Base-by-base conservation (phyloP, 2,797 vertebrate species). In the Petrocephalus schoutedeni region DNA sequence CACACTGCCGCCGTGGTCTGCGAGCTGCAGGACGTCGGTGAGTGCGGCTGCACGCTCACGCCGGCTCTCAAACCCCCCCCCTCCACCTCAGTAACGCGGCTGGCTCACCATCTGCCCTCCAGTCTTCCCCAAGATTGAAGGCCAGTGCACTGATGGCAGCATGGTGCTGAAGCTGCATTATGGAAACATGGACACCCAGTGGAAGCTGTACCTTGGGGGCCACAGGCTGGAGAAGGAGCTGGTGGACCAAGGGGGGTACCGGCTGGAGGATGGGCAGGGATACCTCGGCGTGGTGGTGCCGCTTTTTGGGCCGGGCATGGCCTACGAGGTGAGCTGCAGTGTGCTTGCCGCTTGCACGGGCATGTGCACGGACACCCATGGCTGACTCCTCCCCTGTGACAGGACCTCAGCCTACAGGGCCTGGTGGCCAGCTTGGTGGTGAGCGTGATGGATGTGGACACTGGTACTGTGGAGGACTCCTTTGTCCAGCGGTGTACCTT, bases 151-250 rank as follows among this genome's bases (percentile, higher is more conserved):
- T 1, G 90, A 92, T 77, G 89, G 84, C 49, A 92, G 92, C 87
- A 89, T 95, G 51, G 77, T 91, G 90, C 89, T 95, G 88, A 91
- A 92, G 88, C 90, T 95, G 90, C 90, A 91, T 90, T 90, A 90
- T 0, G 92, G 93, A 19, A 90, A 90, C 83, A 87, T 90, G 88
- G 91, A 93, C 82, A 89, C 91, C 45, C 93, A 93, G 36, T 95
- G 94, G 96, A 93, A 94, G 77, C 91, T 96, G n/a, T 94, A 94
- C 87, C 57, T 96, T 1, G 95, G 94, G 10, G 90, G 88, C 85
- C 90, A 88, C 53, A 91, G 54, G 71, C 93, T 96, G 89, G 94
- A 91, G 90, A 92, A 85, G 80, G 93, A 93, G 0, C 2, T 93
- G 45, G 93, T 90, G 10, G 89, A 92, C 86, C 88, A 88, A 91